A percentile compares a stretch with the other conserved stretches of the same genome.
These are phyloP conservation scores for Spialia ferax DNA, from an alignment of 2,888 invertebrate species.

Conservation along the genomic window DNA sequence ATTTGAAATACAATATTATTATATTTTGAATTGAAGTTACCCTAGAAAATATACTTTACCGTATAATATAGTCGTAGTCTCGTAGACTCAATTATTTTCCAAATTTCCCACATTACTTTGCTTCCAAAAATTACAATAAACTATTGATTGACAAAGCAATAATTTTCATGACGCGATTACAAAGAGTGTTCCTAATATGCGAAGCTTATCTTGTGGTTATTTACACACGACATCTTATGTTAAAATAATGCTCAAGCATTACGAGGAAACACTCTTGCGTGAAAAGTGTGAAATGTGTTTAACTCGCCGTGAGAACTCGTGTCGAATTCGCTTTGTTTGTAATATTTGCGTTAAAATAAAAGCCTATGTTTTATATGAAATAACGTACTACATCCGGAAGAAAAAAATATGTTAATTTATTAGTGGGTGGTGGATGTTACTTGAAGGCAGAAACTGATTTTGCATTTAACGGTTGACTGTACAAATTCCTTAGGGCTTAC, in stretches of 20 bases:
- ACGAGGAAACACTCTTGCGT: conserved; percentile 24
- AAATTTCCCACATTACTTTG: too few relatives aligned
- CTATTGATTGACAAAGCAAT: neutral
- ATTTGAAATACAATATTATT: too few relatives aligned
- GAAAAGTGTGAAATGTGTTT: conserved; percentile 31
- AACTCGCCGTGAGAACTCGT: conserved; percentile 22
- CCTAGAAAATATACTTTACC: too few relatives aligned
- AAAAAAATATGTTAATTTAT: neutral
- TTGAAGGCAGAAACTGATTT: too few relatives aligned
- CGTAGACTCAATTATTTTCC: too few relatives aligned
- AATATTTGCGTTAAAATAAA: conserved; percentile 1
- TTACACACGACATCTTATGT: neutral
- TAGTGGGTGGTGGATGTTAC: too few relatives aligned
- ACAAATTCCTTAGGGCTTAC: neutral
- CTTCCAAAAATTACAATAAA: too few relatives aligned
- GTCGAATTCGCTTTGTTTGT: conserved; percentile 15
- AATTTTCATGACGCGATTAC: neutral
- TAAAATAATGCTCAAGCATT: conserved; percentile 13
- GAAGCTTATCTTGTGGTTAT: neutral
- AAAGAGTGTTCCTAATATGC: neutral
- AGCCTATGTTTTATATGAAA: neutral
- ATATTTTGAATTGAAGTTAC: too few relatives aligned
- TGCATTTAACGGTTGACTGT: neutral
- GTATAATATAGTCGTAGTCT: too few relatives aligned
- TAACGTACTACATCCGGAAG: neutral